phyloP scores from a whole-genome alignment of 1,140 invertebrate genomes.

The Papilio polyxenes region DNA sequence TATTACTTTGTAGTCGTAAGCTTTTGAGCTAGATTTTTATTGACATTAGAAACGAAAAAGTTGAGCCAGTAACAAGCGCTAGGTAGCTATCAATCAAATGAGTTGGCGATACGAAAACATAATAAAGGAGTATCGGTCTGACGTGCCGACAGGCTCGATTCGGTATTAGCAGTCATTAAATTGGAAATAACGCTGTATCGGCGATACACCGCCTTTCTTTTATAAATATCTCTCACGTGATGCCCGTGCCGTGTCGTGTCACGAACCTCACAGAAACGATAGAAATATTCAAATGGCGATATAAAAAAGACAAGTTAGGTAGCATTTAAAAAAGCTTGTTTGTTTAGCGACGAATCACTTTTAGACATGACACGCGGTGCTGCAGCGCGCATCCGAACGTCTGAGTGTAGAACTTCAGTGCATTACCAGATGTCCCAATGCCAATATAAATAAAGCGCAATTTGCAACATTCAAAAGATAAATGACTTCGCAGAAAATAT shows the following conservation, averaged over 20 bases:
- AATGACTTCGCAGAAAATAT: slow-evolving; percentile 27
- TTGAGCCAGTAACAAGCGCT: slow-evolving; percentile 24
- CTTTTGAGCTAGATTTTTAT: slow-evolving; percentile 18
- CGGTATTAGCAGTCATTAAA: slow-evolving; percentile 79
- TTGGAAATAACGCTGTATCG: slow-evolving; percentile 79
- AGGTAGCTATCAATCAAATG: slow-evolving; percentile 50
- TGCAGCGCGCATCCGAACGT: slow-evolving; percentile 64
- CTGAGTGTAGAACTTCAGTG: slow-evolving; percentile 41
- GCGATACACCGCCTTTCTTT: slow-evolving; percentile 76
- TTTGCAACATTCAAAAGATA: slow-evolving; percentile 34
- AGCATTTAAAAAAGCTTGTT: slow-evolving; percentile 80
- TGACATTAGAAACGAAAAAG: slow-evolving; percentile 24
- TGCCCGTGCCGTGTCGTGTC: slow-evolving; percentile 74
- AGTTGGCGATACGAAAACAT: slow-evolving; percentile 56
- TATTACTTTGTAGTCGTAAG: slow-evolving; percentile 8
- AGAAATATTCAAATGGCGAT: slow-evolving; percentile 79
- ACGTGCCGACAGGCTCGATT: slow-evolving; percentile 71
- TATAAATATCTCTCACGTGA: slow-evolving; percentile 80
- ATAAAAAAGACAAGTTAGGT: slow-evolving; percentile 80
- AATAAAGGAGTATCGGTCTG: slow-evolving; percentile 62
- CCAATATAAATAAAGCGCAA: slow-evolving; percentile 42
- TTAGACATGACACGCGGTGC: slow-evolving; percentile 69
- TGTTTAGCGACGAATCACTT: slow-evolving; percentile 76
- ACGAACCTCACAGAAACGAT: slow-evolving; percentile 74
- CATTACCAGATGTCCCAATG: slow-evolving; percentile 36